A percentile compares a stretch with the other conserved stretches of the same genome.
These are phyloP conservation scores for Eira barbara DNA, from an alignment of 2,113 vertebrate species.

Conservation along the genomic window DNA sequence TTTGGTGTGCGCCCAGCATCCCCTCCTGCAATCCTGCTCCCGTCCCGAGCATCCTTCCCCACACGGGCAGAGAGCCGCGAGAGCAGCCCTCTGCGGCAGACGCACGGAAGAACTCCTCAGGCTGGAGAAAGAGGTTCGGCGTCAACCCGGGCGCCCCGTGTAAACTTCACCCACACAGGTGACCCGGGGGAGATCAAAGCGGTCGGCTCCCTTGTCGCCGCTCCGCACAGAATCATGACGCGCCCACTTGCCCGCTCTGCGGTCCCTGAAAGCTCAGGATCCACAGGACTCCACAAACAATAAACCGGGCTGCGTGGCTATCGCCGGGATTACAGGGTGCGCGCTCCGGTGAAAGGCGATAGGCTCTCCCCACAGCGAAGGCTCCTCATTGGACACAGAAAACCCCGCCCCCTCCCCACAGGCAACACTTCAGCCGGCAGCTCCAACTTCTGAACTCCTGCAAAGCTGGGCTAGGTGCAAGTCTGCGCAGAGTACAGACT, in stretches of 20 bases:
- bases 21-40: conserved; percentile 59
- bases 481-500: not conserved
- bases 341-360: conserved; percentile 88
- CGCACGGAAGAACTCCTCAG: not conserved
- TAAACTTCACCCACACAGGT: conserved; percentile 58
- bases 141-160: not conserved
- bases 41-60: conserved; percentile 67
- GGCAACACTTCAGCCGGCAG: conserved; percentile 48
- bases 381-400: conserved; percentile 81
- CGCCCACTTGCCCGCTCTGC: conserved; percentile 44
- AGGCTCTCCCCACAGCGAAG: conserved; percentile 76
- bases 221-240: conserved; percentile 8
- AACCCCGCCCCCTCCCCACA: conserved; percentile 84
- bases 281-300: conserved; percentile 81
- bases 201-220: not conserved
- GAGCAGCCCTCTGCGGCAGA: conserved; percentile 39
- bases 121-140: conserved; percentile 43
- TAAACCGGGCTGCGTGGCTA: conserved; percentile 80
- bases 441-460: conserved; percentile 81
- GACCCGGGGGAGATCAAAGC: conserved; percentile 40
- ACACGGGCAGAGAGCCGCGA: conserved; percentile 20
- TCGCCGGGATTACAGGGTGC: conserved; percentile 85
- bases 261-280: conserved; percentile 43
- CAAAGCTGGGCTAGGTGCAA: conserved; percentile 52
- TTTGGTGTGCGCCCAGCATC: conserved; percentile 71